Evolutionary conservation across 2,797 vertebrate genomes (phyloP), one percentile per base, ranked within the genome.

Genomic region (Sardinella longiceps): DNA sequence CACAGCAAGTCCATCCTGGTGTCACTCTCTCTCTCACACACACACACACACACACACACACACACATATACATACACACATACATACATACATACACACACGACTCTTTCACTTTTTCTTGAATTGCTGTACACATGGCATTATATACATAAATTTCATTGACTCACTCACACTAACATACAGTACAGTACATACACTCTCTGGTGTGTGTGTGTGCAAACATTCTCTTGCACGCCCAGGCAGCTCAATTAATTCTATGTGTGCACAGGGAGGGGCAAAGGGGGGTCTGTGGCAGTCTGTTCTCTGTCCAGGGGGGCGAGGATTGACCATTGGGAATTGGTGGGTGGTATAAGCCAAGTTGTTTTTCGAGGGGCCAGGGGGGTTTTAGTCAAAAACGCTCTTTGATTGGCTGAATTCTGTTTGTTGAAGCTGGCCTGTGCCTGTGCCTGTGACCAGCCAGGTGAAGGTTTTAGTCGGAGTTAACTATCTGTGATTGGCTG

Each of bases 291-390:
- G 81, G 81, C 18, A 74, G 30, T 74, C 30, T 2, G 30, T 74
- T 37, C 20, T 74, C 66, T 39, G 66, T 74, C 66, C 66, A 80
- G 81, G n/a, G 33, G 93, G 20, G 56, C 50, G 60, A 48, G 81
- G 80, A 80, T 51, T 80, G 53, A 80, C 48, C 33, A 77, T 43
- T 84, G 63, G 28, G n/a, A 48, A 48, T 48, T 0, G 7, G 46
- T 48, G 66, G 33, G 66, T 1, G 5, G 66, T 74, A 37, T 37
- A 74, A 74, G 30, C 66, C 66, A 74, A 74, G 66, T 39, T 37
- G 15, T 37, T 74, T 14, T 99, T 97, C n/a, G n/a, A n/a, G n/a
- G n/a, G 66, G 66, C 14, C 43, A n/a, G 43, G n/a, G 63, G 63
- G 15, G 63, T 28, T 14, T 11, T 15, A 2, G 66, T 74, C 15